These are phyloP conservation scores for Mobula hypostoma DNA, from an alignment of 2,113 vertebrate species.

Conservation along the genomic window DNA sequence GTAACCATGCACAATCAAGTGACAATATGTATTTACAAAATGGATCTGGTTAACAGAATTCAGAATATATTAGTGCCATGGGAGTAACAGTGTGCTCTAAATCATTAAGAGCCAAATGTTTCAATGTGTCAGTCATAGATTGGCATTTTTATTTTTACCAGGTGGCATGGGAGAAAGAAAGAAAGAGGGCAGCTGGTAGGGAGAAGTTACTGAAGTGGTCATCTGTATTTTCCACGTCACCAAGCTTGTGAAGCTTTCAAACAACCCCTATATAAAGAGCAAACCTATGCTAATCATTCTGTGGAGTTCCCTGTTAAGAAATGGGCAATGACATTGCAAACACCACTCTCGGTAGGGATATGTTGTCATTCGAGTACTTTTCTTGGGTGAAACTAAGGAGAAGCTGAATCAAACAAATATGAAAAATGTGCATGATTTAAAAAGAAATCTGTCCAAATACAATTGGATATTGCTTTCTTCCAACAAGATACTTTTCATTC, in stretches of 20 bases:
- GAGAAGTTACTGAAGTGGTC: not conserved
- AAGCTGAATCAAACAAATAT: not conserved
- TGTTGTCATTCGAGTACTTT: not conserved
- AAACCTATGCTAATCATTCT: conserved; percentile 1
- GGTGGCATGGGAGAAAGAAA: too few species aligned
- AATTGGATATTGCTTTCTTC: conserved; percentile 11
- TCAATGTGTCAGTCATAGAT: conserved; percentile 24
- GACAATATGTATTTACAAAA: conserved; percentile 51
- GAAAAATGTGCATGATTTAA: not conserved
- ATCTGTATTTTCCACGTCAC: not conserved
- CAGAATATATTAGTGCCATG: conserved; percentile 40
- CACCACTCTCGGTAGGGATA: not conserved
- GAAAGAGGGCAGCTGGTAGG: too few species aligned
- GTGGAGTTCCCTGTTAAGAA: not conserved
- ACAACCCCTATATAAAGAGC: not conserved
- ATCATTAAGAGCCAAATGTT: not conserved
- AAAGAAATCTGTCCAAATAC: not conserved
- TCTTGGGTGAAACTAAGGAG: not conserved
- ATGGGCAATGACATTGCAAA: not conserved
- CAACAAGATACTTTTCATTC: not conserved
- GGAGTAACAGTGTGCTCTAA: conserved; percentile 35
- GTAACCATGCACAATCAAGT: conserved; percentile 52
- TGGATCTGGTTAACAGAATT: conserved; percentile 50
- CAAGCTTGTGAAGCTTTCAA: not conserved
- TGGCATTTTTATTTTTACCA: not conserved